These are phyloP conservation scores for Euleptes europaea DNA, from an alignment of 2,113 vertebrate species.

Conservation along the genomic window DNA sequence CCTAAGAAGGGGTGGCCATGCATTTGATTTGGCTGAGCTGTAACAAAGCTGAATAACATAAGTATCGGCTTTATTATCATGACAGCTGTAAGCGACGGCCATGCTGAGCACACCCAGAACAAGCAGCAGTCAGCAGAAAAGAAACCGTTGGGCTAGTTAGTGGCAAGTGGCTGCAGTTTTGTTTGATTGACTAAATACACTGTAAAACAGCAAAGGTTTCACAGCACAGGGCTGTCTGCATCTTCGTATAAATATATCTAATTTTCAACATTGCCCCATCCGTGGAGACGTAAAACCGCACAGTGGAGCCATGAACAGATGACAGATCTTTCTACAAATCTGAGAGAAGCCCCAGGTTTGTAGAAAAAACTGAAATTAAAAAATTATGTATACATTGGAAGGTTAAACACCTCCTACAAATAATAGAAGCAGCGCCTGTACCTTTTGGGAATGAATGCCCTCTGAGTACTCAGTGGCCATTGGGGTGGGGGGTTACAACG, in stretches of 20 bases:
- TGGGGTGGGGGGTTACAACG: too few species aligned
- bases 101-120: neutral
- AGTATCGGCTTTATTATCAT: constrained; percentile 60
- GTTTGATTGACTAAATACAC: constrained; percentile 2
- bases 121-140: constrained; percentile 7
- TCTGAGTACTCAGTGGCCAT: too few species aligned
- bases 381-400: too few species aligned
- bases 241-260: accelerated
- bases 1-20: constrained; percentile 76
- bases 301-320: too few species aligned
- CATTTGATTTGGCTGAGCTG: constrained; percentile 76
- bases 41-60: constrained; percentile 78
- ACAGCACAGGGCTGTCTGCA: accelerated
- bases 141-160: neutral
- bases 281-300: too few species aligned
- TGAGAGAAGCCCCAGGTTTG: too few species aligned
- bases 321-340: too few species aligned
- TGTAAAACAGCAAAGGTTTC: neutral
- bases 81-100: constrained; percentile 56
- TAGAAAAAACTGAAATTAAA: too few species aligned
- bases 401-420: too few species aligned
- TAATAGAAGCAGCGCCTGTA: too few species aligned
- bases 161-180: neutral
- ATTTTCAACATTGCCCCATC: too few species aligned
- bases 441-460: too few species aligned